Conservation (phyloP, 2,113 vertebrate genomes). For the Psilopogon haemacephalus region DNA sequence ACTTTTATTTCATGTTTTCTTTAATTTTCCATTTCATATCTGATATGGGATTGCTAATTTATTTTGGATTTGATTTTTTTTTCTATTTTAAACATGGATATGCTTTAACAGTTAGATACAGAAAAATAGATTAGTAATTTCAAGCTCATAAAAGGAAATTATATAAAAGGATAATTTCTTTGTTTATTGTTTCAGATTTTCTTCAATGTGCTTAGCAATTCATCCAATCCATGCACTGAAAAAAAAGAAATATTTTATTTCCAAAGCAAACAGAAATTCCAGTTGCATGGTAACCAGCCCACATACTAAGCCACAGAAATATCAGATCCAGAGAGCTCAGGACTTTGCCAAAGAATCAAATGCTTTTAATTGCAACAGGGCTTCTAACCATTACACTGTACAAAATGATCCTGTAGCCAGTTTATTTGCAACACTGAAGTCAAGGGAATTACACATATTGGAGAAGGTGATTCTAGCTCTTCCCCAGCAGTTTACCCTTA, state of each 20-base stretch:
- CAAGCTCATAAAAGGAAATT: constrained; percentile 2
- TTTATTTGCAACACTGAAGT: not conserved
- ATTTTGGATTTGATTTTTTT: not conserved
- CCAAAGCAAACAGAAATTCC: constrained; percentile 34
- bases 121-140: not conserved
- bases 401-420: not conserved
- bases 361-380: not conserved
- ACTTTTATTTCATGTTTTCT: not conserved
- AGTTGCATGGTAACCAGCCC: constrained; percentile 32
- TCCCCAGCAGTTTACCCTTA: not conserved
- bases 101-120: not conserved
- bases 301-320: constrained; percentile 1
- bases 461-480: not conserved
- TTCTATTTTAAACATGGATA: not conserved
- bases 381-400: not conserved
- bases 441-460: not conserved
- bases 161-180: constrained; percentile 1
- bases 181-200: constrained; percentile 18
- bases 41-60: not conserved
- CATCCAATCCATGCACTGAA: not conserved
- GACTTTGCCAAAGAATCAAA: constrained; percentile 13
- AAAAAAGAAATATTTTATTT: constrained; percentile 17
- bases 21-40: not conserved
- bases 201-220: constrained; percentile 22
- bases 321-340: constrained; percentile 6